These are phyloP conservation scores for Raillietiella orientalis DNA, from an alignment of 2,888 invertebrate genomes.

Conservation along the genomic window DNA sequence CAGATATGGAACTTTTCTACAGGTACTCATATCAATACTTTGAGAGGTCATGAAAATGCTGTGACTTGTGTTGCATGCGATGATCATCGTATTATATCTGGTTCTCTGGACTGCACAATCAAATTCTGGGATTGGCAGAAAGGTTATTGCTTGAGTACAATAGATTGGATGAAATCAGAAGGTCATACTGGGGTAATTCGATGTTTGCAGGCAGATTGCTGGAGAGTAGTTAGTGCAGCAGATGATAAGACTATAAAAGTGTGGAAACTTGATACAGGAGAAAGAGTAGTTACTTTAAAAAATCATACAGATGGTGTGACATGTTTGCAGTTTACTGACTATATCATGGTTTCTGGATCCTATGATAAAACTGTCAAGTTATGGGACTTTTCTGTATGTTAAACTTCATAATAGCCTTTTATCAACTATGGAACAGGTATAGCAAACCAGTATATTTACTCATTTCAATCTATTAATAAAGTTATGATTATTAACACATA, in stretches of 20 bases:
- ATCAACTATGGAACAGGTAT: no score
- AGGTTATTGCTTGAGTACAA: conserved; percentile 15
- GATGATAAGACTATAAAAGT: conserved; percentile 20
- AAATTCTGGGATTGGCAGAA: conserved; percentile 16
- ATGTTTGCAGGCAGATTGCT: conserved; percentile 17
- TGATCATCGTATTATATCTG: conserved; percentile 14
- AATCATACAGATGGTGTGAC: conserved; percentile 20
- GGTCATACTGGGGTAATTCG: conserved; percentile 16
- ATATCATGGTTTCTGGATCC: conserved; percentile 18
- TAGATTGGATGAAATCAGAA: conserved; percentile 19
- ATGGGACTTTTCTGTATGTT: conserved; percentile 16
- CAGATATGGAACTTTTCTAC: conserved; percentile 15
- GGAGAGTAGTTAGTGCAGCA: conserved; percentile 18
- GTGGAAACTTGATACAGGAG: conserved; percentile 17
- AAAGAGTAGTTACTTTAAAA: conserved; percentile 15
- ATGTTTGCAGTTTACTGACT: conserved; percentile 19
- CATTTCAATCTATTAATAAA: no score
- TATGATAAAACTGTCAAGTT: conserved; percentile 19
- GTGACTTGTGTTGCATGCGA: conserved; percentile 15
- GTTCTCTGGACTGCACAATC: conserved; percentile 17
- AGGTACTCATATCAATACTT: conserved; percentile 14
- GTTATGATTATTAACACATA: no score
- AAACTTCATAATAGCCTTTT: no score
- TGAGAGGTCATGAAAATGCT: conserved; percentile 16
- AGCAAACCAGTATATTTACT: no score